Evolutionary conservation across 2,797 vertebrate genomes (phyloP).

Genomic region (Alca torda): DNA sequence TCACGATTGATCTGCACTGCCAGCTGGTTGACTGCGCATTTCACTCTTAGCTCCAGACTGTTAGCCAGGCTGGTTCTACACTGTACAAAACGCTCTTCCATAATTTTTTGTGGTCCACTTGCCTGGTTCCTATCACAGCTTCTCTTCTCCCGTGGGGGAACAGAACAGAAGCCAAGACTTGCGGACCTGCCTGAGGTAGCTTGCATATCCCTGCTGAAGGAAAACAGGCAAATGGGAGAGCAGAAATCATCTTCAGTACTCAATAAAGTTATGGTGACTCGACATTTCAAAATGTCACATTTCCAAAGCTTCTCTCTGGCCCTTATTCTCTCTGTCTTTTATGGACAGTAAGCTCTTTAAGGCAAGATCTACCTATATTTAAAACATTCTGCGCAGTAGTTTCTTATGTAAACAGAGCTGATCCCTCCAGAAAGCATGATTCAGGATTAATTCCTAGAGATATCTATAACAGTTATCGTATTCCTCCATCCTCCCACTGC

Average conservation of each 20-base stretch:
- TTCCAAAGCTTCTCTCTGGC: background rate
- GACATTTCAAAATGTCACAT: background rate
- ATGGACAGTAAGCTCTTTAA: background rate
- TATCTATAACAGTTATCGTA: background rate
- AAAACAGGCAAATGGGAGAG: background rate
- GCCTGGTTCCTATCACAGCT: background rate
- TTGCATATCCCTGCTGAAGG: background rate
- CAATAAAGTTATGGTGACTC: background rate
- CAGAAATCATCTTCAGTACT: background rate
- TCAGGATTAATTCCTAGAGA: background rate
- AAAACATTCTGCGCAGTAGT: background rate
- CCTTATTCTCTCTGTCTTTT: background rate
- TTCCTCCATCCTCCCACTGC: background rate
- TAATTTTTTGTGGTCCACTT: background rate
- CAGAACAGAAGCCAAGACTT: background rate
- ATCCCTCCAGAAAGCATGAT: background rate
- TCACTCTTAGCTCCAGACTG: background rate
- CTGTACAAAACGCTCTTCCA: background rate
- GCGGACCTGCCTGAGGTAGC: background rate
- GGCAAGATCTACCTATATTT: conserved; percentile 1
- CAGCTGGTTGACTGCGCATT: background rate
- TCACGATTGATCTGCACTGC: accelerated
- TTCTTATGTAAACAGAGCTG: conserved; percentile 15
- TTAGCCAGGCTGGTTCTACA: background rate
- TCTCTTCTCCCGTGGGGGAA: background rate